phyloP scores from a whole-genome alignment of 2,888 invertebrate genomes.

The Gari tellinella region DNA sequence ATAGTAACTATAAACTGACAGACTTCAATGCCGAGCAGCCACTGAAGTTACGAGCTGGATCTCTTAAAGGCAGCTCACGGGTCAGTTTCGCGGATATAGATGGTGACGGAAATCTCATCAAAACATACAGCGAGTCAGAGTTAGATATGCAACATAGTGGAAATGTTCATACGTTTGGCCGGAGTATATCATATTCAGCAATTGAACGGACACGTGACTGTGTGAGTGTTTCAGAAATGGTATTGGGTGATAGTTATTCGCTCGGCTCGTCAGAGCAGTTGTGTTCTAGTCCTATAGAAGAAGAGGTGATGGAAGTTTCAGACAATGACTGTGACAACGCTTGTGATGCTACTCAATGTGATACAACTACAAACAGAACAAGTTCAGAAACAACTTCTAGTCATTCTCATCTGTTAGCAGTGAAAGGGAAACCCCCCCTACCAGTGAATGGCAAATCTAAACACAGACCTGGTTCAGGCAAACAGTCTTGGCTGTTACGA shows the following conservation, averaged over 20 bases:
- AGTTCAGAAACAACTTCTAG: slow-evolving; percentile 14
- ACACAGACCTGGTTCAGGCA: slow-evolving; percentile 37
- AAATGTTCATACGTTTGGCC: slow-evolving; percentile 48
- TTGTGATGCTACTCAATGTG: slow-evolving; percentile 4
- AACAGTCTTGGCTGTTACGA: slow-evolving; percentile 88
- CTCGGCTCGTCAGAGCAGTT: slow-evolving; percentile 31
- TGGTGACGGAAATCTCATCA: slow-evolving; percentile 50
- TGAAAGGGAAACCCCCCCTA: slow-evolving; percentile 55
- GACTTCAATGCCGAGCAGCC: slow-evolving; percentile 17
- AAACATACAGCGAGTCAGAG: slow-evolving; percentile 53
- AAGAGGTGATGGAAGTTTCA: slow-evolving; percentile 30
- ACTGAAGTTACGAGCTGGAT: slow-evolving; percentile 29
- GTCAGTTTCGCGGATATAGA: slow-evolving; percentile 58
- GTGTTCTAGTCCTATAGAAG: slow-evolving; percentile 36
- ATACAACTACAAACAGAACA: neutral
- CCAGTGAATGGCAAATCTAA: slow-evolving; percentile 51
- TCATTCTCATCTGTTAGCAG: neutral
- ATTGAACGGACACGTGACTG: slow-evolving; percentile 62
- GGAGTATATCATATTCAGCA: slow-evolving; percentile 69
- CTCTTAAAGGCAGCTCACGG: slow-evolving; percentile 44
- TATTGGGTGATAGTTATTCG: slow-evolving; percentile 4
- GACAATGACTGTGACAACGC: slow-evolving; percentile 16
- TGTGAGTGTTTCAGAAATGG: slow-evolving; percentile 10
- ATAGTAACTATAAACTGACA: slow-evolving; percentile 42
- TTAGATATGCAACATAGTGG: slow-evolving; percentile 21